A percentile compares a stretch with the other conserved stretches of the same genome.
These are phyloP conservation scores for Drymodes brunneopygia DNA, from an alignment of 2,113 vertebrate species.

Conservation along the genomic window DNA sequence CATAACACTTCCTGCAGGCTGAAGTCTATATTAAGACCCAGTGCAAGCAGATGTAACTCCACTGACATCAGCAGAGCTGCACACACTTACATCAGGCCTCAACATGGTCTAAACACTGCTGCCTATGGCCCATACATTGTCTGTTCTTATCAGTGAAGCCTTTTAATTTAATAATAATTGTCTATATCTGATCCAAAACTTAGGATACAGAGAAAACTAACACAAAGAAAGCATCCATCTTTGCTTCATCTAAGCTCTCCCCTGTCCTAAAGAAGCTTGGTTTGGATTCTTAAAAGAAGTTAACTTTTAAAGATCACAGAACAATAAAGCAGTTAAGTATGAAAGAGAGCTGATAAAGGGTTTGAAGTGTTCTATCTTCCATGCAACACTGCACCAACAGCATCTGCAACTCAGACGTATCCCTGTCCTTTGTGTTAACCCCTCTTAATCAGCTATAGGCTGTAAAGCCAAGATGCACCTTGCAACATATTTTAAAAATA, in stretches of 20 bases:
- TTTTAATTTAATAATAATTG: neutral
- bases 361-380: neutral
- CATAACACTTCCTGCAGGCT: conserved; percentile 4
- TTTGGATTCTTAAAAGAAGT: neutral
- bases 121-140: neutral
- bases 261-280: neutral
- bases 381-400: neutral
- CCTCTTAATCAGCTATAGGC: neutral
- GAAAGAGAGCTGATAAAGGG: neutral
- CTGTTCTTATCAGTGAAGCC: neutral
- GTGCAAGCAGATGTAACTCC: neutral
- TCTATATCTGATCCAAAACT: neutral
- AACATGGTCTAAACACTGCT: neutral
- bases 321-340: neutral
- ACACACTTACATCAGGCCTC: neutral
- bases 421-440: neutral
- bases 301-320: neutral
- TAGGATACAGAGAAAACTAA: neutral
- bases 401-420: neutral
- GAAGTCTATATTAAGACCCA: neutral
- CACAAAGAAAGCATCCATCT: neutral
- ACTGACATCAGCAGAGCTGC: neutral
- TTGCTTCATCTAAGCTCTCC: neutral
- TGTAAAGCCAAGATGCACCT: neutral
- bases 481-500: neutral